Base-by-base conservation (phyloP, 2,797 vertebrate species). In the Psittacula echo region DNA sequence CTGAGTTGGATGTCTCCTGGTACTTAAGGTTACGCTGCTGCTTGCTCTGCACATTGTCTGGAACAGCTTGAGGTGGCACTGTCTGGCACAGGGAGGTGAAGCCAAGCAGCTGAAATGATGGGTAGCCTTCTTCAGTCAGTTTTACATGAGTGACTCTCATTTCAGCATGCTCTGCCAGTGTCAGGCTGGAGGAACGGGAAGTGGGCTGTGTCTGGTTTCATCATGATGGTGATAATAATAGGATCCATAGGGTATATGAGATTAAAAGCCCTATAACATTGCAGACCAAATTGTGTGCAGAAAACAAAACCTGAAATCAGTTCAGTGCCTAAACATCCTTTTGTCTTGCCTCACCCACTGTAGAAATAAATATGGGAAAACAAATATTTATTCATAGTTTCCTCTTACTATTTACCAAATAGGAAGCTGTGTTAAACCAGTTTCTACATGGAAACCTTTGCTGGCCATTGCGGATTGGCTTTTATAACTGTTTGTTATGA, bases 141-240 rank as follows among this genome's bases (percentile, higher is more conserved):
- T 90, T 93, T 89, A 94, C 86, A 85, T 96, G 91, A 97, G 94
- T 90, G 72, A 87, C 47, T 92, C 66, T 97, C 85, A 90, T 96
- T 96, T 97, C 85, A 76, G 71, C 29, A 7, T 93, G 90, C 81
- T 85, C 34, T 53, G 89, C 76, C 44, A 37, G 76, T 96, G 93
- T 95, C 17, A 2, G 88, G 77, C 93, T 86, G 68, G 86, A 76
- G 94, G 93, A 96, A 96, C 13, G 53, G 95, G 96, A 97, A 97
- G 94, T 97, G 79, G 96, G 54, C 41, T 54, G 77, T 97, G 98
- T 98, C 97, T 98, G 95, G 95, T 98, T 98, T 97, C 97, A 82
- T 96, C 97, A 97, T 97, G 96, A 97, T 93, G 60, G 45, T 72
- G 78, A 93, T 92, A 53, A 77, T 81, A 76, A 62, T n/a, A 70